A percentile compares a stretch with the other conserved stretches of the same genome.
These are phyloP conservation scores for Pocillopora damicornis DNA, from an alignment of 64 coral and sea anemone species.

Conservation along the genomic window DNA sequence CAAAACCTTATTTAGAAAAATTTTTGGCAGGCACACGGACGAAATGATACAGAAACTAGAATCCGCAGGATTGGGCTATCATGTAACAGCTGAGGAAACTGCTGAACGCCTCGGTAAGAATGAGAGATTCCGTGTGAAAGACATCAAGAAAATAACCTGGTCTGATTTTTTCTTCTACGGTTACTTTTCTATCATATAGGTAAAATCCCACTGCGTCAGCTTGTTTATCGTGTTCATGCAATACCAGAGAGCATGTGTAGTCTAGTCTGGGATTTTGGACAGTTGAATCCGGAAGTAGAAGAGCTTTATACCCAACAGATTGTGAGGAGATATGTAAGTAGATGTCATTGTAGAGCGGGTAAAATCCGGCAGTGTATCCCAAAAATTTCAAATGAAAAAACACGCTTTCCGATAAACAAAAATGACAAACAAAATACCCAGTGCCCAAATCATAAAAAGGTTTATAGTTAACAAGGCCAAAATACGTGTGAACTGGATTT, in stretches of 20 bases:
- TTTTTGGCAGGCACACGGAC: slow-evolving; percentile 38
- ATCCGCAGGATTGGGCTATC: slow-evolving; percentile 70
- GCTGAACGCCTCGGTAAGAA: slow-evolving; percentile 55
- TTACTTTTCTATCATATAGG: slow-evolving; percentile 1
- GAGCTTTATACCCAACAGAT: slow-evolving; percentile 60
- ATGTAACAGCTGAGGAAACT: slow-evolving; percentile 51
- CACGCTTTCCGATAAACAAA: not conserved
- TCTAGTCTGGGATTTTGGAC: slow-evolving; percentile 81
- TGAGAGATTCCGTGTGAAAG: not conserved
- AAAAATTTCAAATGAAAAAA: not conserved
- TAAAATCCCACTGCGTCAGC: slow-evolving; percentile 60
- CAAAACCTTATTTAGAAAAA: not conserved
- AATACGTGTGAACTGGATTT: not conserved
- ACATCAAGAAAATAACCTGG: too few species aligned
- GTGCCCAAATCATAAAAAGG: not conserved
- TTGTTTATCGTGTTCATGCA: slow-evolving; percentile 76
- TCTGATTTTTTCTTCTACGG: too few species aligned
- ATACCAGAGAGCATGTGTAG: slow-evolving; percentile 67
- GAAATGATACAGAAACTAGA: slow-evolving; percentile 71
- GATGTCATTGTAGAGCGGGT: not conserved
- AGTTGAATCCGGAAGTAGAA: slow-evolving; percentile 60
- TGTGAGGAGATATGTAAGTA: slow-evolving; percentile 63
- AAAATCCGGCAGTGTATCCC: not conserved
- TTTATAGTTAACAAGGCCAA: not conserved
- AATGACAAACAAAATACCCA: not conserved